Evolutionary conservation across 1,140 invertebrate species (phyloP).

Genomic region (Pseudachorutes palmiensis): DNA sequence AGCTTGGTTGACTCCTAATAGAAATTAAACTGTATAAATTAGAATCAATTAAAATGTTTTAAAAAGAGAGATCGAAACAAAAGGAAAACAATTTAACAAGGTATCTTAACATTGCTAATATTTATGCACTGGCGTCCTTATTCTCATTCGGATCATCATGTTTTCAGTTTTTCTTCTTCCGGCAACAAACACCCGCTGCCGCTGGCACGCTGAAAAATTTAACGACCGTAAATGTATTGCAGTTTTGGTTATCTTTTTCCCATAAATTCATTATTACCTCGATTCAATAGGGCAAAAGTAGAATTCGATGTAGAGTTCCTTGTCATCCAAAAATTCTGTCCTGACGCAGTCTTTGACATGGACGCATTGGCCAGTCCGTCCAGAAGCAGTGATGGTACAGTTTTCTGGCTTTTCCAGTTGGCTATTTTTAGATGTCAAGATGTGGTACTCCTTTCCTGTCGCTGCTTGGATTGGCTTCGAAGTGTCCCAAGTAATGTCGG

Average conservation of each 20-base stretch:
- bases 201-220: background rate
- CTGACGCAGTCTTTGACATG: slow-evolving; percentile 27
- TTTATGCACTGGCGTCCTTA: too few relatives aligned
- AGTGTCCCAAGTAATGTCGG: background rate
- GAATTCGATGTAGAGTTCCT: slow-evolving; percentile 11
- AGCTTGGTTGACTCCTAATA: too few relatives aligned
- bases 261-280: background rate
- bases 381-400: background rate
- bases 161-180: too few relatives aligned
- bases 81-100: too few relatives aligned
- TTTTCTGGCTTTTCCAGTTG: slow-evolving; percentile 2
- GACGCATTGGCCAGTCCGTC: slow-evolving; percentile 16
- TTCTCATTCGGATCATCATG: too few relatives aligned
- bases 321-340: slow-evolving; percentile 10
- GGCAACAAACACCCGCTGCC: slow-evolving; percentile 12
- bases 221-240: background rate
- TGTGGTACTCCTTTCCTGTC: background rate
- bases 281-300: slow-evolving; percentile 29
- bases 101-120: too few relatives aligned
- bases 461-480: background rate
- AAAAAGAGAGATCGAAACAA: too few relatives aligned
- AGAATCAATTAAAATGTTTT: too few relatives aligned
- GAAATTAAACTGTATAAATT: too few relatives aligned
- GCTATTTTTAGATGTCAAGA: background rate
- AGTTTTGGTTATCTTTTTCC: background rate